Conservation (phyloP, 2,888 invertebrate genomes). For the Acrocera orbiculus region DNA sequence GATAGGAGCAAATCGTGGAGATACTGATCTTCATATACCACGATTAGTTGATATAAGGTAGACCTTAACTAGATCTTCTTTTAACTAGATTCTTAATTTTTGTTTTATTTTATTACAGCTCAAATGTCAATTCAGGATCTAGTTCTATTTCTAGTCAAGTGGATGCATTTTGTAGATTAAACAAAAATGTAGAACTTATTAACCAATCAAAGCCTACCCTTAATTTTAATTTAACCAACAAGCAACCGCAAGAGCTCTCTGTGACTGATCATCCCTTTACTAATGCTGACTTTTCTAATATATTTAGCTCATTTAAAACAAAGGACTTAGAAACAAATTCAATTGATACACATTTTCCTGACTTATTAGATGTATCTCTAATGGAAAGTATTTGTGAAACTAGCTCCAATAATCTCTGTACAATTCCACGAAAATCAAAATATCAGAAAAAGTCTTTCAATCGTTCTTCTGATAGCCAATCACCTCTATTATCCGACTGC, state of each 20-base stretch:
- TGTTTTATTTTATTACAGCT: conserved; percentile 27
- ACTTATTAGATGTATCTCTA: conserved; percentile 27
- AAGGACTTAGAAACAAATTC: conserved; percentile 28
- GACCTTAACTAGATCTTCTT: not conserved
- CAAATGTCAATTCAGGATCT: conserved; percentile 36
- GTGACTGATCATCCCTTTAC: not conserved
- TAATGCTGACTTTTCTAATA: not conserved
- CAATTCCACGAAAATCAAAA: conserved; percentile 38
- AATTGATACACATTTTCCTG: conserved; percentile 26
- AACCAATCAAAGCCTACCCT: no score
- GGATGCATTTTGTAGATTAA: conserved; percentile 22
- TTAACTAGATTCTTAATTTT: not conserved
- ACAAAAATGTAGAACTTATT: conserved; percentile 1
- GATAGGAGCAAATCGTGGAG: conserved; percentile 13
- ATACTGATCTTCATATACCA: conserved; percentile 50
- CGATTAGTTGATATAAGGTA: conserved; percentile 44
- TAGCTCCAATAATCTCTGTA: conserved; percentile 36
- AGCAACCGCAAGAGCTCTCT: conserved; percentile 14
- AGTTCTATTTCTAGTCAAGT: conserved; percentile 38
- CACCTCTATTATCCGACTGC: conserved; percentile 45
- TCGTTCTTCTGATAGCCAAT: conserved; percentile 49
- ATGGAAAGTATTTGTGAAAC: conserved; percentile 16
- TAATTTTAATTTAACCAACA: not conserved
- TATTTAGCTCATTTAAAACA: conserved; percentile 26
- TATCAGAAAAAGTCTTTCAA: no score